Conservation (phyloP, 2,888 invertebrate genomes). For the Athripsodes cinereus region DNA sequence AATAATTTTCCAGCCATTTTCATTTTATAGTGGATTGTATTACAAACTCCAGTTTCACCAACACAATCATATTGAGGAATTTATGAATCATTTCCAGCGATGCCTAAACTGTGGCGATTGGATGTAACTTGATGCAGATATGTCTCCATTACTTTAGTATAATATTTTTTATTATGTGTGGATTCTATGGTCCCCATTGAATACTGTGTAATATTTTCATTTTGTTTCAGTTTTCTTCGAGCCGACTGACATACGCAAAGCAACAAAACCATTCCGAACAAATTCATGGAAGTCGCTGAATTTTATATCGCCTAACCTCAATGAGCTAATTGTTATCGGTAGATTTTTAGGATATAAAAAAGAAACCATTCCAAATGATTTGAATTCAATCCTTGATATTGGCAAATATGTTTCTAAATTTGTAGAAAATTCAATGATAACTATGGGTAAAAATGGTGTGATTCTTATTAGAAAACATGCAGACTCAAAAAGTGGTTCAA, state of each 20-base stretch:
- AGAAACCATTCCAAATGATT: constrained; percentile 33
- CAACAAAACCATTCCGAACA: constrained; percentile 60
- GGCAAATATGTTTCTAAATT: constrained; percentile 36
- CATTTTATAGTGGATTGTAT: no score
- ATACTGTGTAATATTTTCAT: no score
- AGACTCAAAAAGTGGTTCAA: not conserved
- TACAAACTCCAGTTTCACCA: no score
- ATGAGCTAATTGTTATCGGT: constrained; percentile 67
- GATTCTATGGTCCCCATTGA: no score
- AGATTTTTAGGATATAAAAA: constrained; percentile 38
- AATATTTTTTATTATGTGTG: no score
- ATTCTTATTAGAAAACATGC: constrained; percentile 44
- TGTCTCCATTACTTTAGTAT: no score
- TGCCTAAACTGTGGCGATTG: no score
- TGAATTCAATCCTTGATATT: constrained; percentile 30
- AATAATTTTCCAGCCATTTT: no score
- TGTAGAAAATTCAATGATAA: constrained; percentile 55
- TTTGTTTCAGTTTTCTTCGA: constrained; percentile 78
- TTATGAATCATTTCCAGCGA: no score
- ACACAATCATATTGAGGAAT: no score
- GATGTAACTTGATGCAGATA: no score
- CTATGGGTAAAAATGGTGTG: constrained; percentile 56
- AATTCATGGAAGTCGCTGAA: constrained; percentile 43
- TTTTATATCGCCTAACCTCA: constrained; percentile 74
- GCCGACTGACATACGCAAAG: constrained; percentile 77